phyloP scores from a whole-genome alignment of 2,888 invertebrate genomes.

The Mamestra brassicae region DNA sequence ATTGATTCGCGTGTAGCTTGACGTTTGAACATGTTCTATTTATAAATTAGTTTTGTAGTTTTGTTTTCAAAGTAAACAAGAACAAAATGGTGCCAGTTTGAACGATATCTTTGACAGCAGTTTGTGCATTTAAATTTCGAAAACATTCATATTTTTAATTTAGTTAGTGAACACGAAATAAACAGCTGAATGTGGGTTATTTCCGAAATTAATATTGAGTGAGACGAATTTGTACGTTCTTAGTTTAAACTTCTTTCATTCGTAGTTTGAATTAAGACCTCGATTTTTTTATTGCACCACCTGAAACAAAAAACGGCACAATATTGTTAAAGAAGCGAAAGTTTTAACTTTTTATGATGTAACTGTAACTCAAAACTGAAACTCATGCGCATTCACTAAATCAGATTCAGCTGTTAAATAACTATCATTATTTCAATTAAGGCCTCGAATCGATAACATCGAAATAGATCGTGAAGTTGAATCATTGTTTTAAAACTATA shows the following conservation, averaged over 20 bases:
- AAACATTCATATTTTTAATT: background rate
- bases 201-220: background rate
- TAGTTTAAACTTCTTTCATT: slow-evolving; percentile 2
- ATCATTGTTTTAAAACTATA: slow-evolving; percentile 60
- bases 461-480: slow-evolving; percentile 58
- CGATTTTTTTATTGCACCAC: slow-evolving; percentile 9
- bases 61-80: slow-evolving; percentile 24
- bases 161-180: background rate
- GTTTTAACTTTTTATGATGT: slow-evolving; percentile 67
- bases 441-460: slow-evolving; percentile 68
- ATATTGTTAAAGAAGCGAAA: slow-evolving; percentile 64
- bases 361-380: slow-evolving; percentile 64
- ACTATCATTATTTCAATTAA: slow-evolving; percentile 74
- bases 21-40: slow-evolving; percentile 46
- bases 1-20: slow-evolving; percentile 50
- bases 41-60: slow-evolving; percentile 26
- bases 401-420: slow-evolving; percentile 69
- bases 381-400: slow-evolving; percentile 69
- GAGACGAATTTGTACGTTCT: background rate
- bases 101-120: background rate
- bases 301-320: slow-evolving; percentile 38
- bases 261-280: slow-evolving; percentile 11
- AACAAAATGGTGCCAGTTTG: slow-evolving; percentile 15
- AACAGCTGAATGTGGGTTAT: slow-evolving; percentile 13
- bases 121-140: slow-evolving; percentile 14